Evolutionary conservation across 92 coral and sea anemone species (phyloP).

Genomic region (Zoanthus solanderi): DNA sequence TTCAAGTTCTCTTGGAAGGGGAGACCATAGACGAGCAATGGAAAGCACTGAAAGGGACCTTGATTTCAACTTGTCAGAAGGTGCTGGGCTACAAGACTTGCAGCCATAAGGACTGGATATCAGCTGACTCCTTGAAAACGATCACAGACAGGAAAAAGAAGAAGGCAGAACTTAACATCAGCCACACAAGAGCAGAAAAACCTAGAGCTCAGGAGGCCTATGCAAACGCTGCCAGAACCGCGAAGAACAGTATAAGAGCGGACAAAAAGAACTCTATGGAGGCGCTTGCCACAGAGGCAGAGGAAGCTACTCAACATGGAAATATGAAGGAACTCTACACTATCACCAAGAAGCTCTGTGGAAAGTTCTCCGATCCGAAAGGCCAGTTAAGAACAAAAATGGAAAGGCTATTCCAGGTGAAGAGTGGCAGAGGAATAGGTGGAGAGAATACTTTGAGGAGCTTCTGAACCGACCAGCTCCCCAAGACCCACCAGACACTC

Average conservation of each 20-base stretch:
- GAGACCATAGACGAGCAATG: too few relatives aligned
- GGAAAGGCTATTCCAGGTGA: not conserved
- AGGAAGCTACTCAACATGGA: constrained; percentile 20
- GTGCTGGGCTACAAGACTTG: not conserved
- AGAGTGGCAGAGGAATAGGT: constrained; percentile 23
- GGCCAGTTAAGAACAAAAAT: constrained; percentile 32
- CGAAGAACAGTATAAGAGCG: not conserved
- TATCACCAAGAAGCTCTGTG: constrained; percentile 1
- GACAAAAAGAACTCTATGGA: not conserved
- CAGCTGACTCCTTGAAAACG: constrained; percentile 22
- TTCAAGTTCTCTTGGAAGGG: too few relatives aligned
- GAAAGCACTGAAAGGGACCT: too few relatives aligned
- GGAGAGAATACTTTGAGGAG: constrained; percentile 3
- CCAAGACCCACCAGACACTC: not conserved
- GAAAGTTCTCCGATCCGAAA: constrained; percentile 17
- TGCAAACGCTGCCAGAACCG: constrained; percentile 9
- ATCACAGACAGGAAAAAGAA: constrained; percentile 8
- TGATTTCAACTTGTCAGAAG: not conserved
- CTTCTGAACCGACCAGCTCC: not conserved
- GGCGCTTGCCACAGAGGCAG: constrained; percentile 2
- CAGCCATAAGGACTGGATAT: constrained; percentile 7
- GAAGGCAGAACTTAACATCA: constrained; percentile 45
- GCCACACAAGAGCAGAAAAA: not conserved
- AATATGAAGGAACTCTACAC: constrained; percentile 14
- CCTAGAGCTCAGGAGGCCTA: not conserved